Evolutionary conservation across 2,888 invertebrate genomes (phyloP), one percentile per base, ranked within the genome.

Genomic region (Brenthis hecate): DNA sequence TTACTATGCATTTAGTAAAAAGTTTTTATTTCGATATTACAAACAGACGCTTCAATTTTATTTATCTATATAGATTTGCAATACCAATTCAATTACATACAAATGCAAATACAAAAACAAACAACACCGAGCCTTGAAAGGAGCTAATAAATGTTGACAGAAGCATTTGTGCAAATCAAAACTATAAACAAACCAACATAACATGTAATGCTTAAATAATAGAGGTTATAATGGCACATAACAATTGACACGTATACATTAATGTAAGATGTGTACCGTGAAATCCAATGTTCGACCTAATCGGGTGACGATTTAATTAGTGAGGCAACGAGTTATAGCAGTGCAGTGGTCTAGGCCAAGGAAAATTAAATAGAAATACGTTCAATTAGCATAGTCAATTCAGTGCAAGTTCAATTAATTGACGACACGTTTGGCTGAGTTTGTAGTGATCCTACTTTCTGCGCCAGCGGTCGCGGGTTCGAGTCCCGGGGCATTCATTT

Each of bases 61-160:
- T 23, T 23, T 23, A 23, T 23, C 23, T 23, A 1, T 23, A 23
- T 23, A 23, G 3, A 23, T 63, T 16, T 16, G 16, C 16, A 51
- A 62, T 43, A 28, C 58, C 32, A n/a, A 54, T 66, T 54, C 28
- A 58, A 48, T 28, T 36, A n/a, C 23, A 54, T 48, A 47, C 53
- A 64, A 64, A 58, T 13, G 23, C 16, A 16, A 53, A 57, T 64
- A 32, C 56, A 56, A 63, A 58, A 63, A 57, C 47, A 68, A 68
- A 63, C 23, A 13, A 13, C 13, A 50, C 36, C 53, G 6, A 50
- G 23, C 68, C 68, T 71, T 71, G 71, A 71, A 57, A 63, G 36
- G 54, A 54, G 14, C 19, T 62, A 50, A 66, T 56, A 28, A 16
- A 57, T 66, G 66, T 58, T 68, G 68, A 66, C 70, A 60, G 47